Base-by-base conservation (phyloP, 30 jellyfish, hydroid and myxozoan species). In the Phacellophora camtschatica region DNA sequence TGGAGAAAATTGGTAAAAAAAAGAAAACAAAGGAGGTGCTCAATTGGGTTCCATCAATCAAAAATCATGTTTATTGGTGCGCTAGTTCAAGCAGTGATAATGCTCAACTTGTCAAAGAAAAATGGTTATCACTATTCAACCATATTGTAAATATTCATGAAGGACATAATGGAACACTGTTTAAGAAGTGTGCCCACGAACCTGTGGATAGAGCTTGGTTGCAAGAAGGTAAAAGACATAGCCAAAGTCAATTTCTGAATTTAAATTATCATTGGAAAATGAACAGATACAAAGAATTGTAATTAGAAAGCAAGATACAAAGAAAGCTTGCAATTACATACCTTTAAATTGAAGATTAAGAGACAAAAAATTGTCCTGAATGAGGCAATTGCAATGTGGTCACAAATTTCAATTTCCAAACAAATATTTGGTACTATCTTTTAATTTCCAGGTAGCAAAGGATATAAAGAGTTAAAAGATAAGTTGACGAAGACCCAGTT, bases 51-150 rank as follows among this genome's bases (percentile, higher is more conserved):
- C 65, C 35, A 22, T 13, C 66, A 31, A 74, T 51, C 30, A 53
- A 74, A 74, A 74, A 53, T 51, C 87, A 55, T 74, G 59, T 74
- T n/a, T 36, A 74, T 56, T 74, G 87, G 87, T 74, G 87, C 39
- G 87, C 87, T 19, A 22, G 66, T 4, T 25, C 87, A 11, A 74
- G 87, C 63, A 55, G 56, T 50, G 87, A 36, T 36, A 31, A 58
- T 55, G 71, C 33, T 9, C 63, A 29, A 54, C 75, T 74, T 2
- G 25, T 74, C 48, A 56, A 55, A 54, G 87, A 74, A 23, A 74
- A 74, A 28, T 74, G 87, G 87, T 59, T 51, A 0, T 53, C 87
- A 18, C 75, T 74, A 9, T 74, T 74, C 68, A 74, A 74, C 59
- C 87, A 74, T 35, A 13, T 74, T 24, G 41, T 34, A 3, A 34